Evolutionary conservation across 2,113 vertebrate genomes (phyloP).

Genomic region (Gobiocypris rarus): DNA sequence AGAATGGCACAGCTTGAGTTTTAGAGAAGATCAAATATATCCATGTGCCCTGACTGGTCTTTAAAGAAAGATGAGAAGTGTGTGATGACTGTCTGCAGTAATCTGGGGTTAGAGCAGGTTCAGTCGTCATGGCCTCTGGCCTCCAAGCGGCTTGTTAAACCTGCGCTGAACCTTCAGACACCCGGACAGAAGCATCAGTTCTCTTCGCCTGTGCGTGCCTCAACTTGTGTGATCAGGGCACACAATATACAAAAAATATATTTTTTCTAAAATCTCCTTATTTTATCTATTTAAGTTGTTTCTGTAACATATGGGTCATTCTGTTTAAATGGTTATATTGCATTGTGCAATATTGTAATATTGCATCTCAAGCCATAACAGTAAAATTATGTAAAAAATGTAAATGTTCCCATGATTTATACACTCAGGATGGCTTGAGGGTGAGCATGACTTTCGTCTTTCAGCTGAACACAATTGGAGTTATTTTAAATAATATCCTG

Average conservation of each 20-base stretch:
- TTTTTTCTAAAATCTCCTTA: background rate
- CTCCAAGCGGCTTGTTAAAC: constrained; percentile 63
- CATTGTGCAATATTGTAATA: too few species aligned
- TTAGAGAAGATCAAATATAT: background rate
- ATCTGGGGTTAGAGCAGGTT: constrained; percentile 30
- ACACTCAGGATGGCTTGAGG: too few species aligned
- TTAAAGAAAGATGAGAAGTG: constrained; percentile 45
- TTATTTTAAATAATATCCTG: too few species aligned
- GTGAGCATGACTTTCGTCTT: too few species aligned
- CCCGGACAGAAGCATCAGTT: constrained; percentile 12
- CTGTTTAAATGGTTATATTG: background rate
- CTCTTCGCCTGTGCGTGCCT: background rate
- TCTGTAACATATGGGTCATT: background rate
- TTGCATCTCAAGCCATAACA: background rate
- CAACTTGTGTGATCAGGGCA: background rate
- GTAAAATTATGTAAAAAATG: background rate
- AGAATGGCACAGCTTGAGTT: background rate
- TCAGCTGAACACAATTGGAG: too few species aligned
- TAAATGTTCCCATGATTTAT: too few species aligned
- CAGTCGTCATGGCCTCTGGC: constrained; percentile 18
- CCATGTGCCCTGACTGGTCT: background rate
- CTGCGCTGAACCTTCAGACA: constrained; percentile 56
- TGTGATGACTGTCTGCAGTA: constrained; percentile 37
- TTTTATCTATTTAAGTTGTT: background rate
- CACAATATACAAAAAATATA: background rate